Base-by-base conservation (phyloP, 2,888 invertebrate species). In the Tachystola acroxantha region DNA sequence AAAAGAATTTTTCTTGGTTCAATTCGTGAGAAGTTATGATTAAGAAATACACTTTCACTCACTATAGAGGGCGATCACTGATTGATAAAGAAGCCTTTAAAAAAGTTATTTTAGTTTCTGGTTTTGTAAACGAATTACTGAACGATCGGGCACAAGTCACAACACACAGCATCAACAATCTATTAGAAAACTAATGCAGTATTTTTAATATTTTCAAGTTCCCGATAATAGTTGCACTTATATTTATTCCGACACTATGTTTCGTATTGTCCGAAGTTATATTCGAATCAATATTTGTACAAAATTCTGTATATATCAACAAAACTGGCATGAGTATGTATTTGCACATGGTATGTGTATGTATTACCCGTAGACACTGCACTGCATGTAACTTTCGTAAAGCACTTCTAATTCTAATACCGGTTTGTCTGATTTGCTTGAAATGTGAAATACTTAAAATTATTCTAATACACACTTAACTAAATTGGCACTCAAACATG, bases 401-500 rank as follows among this genome's bases (percentile, higher is more conserved):
- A 53, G 66, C 70, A 72, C 68, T 42, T 36, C 14, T 39, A 43
- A 49, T 48, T 44, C 7, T 36, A 34, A 37, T 43, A 40, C 27
- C 27, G 31, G 31, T 35, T 13, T 30, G 36, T 32, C 32, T 29
- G 28, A 10, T 16, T 36, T 26, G 42, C 36, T 37, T 40, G 22
- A 11, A 12, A 7, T 54, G 35, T 52, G 45, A 40, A 45, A 40
- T 50, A 32, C 36, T 40, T 39, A 47, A 12, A 36, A 32, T 40
- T 33, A 27, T 39, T 42, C 33, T 44, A 50, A 40, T 27, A 37
- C 37, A 34, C 41, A 27, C 37, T 39, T n/a, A 10, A 41, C 54
- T 57, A 57, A 66, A 56, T 52, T 37, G 53, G 48, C 47, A 55
- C 80, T 81, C 78, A 76, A 81, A 82, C 80, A 74, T 53, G 72